phyloP scores from a whole-genome alignment of 2,888 invertebrate genomes.

The Temnothorax rugatulus region DNA sequence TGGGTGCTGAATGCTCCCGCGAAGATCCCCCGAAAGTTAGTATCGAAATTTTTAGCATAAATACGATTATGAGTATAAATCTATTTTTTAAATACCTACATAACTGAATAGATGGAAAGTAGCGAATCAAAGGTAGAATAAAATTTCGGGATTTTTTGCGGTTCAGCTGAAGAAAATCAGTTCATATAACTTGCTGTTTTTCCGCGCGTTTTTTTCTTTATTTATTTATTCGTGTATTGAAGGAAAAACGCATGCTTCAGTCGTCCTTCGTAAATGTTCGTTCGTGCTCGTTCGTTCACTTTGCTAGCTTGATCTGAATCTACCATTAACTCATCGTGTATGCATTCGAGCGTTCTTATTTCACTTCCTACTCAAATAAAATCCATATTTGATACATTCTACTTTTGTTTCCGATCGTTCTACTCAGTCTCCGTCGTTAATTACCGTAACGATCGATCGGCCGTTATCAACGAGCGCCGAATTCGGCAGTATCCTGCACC shows the following conservation, averaged over 20 bases:
- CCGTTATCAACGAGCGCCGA: constrained; percentile 37
- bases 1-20: constrained; percentile 78
- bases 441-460: neutral
- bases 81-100: too few species aligned
- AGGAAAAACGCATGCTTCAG: too few species aligned
- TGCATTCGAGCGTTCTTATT: too few species aligned
- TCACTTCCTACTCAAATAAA: too few species aligned
- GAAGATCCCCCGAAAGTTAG: constrained; percentile 10
- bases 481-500: constrained; percentile 67
- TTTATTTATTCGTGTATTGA: neutral
- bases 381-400: neutral
- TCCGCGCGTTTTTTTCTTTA: neutral
- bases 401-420: neutral
- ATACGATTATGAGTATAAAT: neutral
- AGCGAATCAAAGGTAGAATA: too few species aligned
- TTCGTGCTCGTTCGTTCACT: too few species aligned
- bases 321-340: too few species aligned
- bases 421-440: neutral
- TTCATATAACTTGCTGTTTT: neutral
- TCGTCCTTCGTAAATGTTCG: too few species aligned
- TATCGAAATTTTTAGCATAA: neutral
- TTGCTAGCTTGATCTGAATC: neutral
- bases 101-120: too few species aligned
- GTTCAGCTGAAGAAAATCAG: too few species aligned
- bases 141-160: too few species aligned